These are phyloP conservation scores for Coelopa frigida DNA, from an alignment of 1,140 invertebrate species.

Conservation along the genomic window DNA sequence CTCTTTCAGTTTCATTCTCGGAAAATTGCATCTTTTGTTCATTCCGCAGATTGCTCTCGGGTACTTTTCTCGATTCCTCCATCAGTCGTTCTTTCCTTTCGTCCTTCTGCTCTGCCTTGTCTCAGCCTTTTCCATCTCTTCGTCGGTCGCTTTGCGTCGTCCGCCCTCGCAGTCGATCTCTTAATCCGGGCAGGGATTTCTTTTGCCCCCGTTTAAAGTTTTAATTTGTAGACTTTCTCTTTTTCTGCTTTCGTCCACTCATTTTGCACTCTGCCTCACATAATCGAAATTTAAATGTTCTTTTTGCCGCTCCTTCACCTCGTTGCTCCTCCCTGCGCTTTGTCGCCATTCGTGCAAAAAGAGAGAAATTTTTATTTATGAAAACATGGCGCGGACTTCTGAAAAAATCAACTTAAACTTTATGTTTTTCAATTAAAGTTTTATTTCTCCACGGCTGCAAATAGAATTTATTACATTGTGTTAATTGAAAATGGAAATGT, in stretches of 20 bases:
- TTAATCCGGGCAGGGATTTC: too few species aligned
- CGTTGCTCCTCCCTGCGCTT: neutral
- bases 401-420: too few species aligned
- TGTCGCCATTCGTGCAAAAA: neutral
- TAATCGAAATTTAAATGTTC: neutral
- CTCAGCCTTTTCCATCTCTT: neutral
- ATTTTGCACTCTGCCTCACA: neutral
- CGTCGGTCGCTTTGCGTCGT: neutral
- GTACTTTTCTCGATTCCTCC: neutral
- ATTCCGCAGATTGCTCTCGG: neutral
- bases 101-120: neutral
- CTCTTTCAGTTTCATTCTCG: neutral
- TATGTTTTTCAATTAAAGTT: too few species aligned
- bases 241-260: neutral
- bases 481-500: conserved; percentile 44
- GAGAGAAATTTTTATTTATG: neutral
- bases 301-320: neutral
- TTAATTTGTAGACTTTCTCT: too few species aligned
- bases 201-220: too few species aligned
- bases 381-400: too few species aligned
- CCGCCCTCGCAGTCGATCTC: neutral
- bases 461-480: conserved; percentile 42
- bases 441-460: too few species aligned
- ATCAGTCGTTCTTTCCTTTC: neutral
- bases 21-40: neutral